Evolutionary conservation across 2,113 vertebrate species (phyloP), one percentile per base, ranked within the genome.

Genomic region (Sinocyclocheilus grahami): DNA sequence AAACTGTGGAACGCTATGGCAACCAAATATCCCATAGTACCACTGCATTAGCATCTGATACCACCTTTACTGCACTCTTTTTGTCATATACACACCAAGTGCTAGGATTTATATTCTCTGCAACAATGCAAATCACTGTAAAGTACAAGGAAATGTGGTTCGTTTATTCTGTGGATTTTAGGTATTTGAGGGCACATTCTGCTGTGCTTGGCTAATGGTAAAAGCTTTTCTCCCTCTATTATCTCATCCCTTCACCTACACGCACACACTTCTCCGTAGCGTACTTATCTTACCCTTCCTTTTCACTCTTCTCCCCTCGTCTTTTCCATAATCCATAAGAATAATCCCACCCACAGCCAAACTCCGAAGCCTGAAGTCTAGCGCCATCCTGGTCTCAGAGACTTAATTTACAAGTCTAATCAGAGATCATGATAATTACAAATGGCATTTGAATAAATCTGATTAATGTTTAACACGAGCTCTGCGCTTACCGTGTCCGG

Each of bases 381-480:
- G 51, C 67, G 55, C 80, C 18, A 71, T 83, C 81, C 13, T 58
- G 51, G 67, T 84, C 82, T 84, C 69, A 37, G 51, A 74, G 67
- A 72, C 67, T 60, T 83, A 22, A 83, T 84, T 74, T 84, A 74
- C 82, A 84, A 84, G 69, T 84, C 82, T 84, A 84, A 84, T 84
- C 69, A 84, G 82, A 84, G 69, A 84, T 84, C 82, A 84, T 58
- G 67, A 84, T 84, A 84, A 84, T 84, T 84, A 84, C 82, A 39
- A 74, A 84, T 84, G 82, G 82, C 82, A 84, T 74, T 84, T 84
- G 51, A 84, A 84, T 84, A 84, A 84, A 84, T 84, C 69, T 84
- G 82, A 74, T 84, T 74, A 84, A 84, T 84, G 82, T 84, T 84
- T 84, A 84, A 84, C 82, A 84, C 48, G 33, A 84, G 67, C 69